Conservation (phyloP, 2,113 vertebrate species). For the Syrmaticus mikado region DNA sequence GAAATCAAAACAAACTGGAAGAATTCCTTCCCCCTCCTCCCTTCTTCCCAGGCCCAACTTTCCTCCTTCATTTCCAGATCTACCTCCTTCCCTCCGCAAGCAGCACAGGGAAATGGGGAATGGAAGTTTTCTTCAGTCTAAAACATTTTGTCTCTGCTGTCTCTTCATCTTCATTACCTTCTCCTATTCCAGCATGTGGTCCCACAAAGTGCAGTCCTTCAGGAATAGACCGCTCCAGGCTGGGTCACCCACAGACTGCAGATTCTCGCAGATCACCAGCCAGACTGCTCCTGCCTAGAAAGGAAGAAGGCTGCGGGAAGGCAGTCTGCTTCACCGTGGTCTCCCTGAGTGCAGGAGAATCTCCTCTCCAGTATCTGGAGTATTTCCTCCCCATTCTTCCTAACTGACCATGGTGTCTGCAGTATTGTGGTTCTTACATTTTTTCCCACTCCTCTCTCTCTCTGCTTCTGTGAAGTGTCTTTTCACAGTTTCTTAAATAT, state of each 20-base stretch:
- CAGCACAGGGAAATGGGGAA: not conserved
- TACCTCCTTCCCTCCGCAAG: not conserved
- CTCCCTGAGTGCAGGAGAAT: not conserved
- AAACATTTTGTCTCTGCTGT: not conserved
- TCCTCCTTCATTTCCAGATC: not conserved
- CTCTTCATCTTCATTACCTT: not conserved
- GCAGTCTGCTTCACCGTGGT: not conserved
- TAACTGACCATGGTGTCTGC: not conserved
- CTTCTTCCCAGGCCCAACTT: not conserved
- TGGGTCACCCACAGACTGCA: not conserved
- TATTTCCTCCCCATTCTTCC: not conserved
- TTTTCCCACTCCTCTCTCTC: not conserved
- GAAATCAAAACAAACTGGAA: not conserved
- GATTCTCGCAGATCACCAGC: not conserved
- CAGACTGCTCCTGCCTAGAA: not conserved
- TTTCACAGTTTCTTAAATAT: not conserved
- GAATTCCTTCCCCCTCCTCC: not conserved
- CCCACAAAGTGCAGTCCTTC: not conserved
- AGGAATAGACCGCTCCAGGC: not conserved
- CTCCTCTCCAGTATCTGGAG: not conserved
- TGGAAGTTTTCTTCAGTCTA: not conserved
- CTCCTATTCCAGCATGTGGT: not conserved
- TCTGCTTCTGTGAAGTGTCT: not conserved
- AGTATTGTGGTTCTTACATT: not conserved
- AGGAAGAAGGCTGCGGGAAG: not conserved